Conservation (phyloP, 2,113 vertebrate genomes). For the Ceyx melanurus region DNA sequence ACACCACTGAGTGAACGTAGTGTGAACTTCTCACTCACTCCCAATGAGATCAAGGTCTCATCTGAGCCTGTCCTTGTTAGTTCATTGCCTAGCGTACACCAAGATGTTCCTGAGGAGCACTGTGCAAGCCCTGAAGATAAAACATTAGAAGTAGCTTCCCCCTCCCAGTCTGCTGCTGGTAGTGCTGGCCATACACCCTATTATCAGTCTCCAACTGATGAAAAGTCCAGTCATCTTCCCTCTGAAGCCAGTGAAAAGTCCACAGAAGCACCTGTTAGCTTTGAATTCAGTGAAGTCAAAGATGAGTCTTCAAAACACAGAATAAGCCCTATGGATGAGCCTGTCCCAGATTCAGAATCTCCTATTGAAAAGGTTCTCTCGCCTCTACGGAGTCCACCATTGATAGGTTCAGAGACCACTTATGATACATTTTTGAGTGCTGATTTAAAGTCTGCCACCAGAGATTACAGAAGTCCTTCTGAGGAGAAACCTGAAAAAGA, state of each 20-base stretch:
- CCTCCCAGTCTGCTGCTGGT: slow-evolving; percentile 86
- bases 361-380: slow-evolving; percentile 81
- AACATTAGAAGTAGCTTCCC: slow-evolving; percentile 88
- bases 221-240: slow-evolving; percentile 81
- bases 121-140: slow-evolving; percentile 90
- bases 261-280: slow-evolving; percentile 60
- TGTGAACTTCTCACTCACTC: slow-evolving; percentile 83
- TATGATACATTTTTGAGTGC: slow-evolving; percentile 77
- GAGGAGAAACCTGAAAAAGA: slow-evolving; percentile 68
- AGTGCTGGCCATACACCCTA: slow-evolving; percentile 96
- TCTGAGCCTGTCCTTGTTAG: slow-evolving; percentile 77
- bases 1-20: slow-evolving; percentile 88
- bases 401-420: slow-evolving; percentile 75
- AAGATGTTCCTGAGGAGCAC: slow-evolving; percentile 74
- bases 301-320: slow-evolving; percentile 80
- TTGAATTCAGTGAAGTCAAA: slow-evolving; percentile 88
- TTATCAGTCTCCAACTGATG: slow-evolving; percentile 94
- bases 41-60: slow-evolving; percentile 80
- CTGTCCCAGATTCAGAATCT: slow-evolving; percentile 80
- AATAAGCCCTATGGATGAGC: slow-evolving; percentile 87
- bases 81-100: slow-evolving; percentile 62
- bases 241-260: slow-evolving; percentile 69
- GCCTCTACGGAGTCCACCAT: slow-evolving; percentile 79
- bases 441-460: slow-evolving; percentile 62
- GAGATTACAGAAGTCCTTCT: slow-evolving; percentile 49